Evolutionary conservation across 2,797 vertebrate species (phyloP).

Genomic region (Aphelocoma californica): DNA sequence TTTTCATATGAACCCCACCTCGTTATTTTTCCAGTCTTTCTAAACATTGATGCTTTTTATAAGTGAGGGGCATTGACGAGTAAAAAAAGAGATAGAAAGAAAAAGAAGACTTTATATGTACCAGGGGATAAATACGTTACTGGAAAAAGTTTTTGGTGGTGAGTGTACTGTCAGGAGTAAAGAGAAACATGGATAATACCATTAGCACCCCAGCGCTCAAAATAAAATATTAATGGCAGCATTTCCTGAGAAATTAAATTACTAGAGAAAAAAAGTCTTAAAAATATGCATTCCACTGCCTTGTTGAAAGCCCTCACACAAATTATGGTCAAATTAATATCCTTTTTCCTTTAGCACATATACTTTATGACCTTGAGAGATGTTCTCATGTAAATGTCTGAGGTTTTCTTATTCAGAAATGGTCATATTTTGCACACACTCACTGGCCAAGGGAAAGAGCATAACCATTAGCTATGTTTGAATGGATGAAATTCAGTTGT

Average conservation of each 20-base stretch:
- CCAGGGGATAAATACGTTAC: slow-evolving; percentile 1
- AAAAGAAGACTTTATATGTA: neutral
- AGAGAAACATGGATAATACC: slow-evolving; percentile 23
- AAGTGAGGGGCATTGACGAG: neutral
- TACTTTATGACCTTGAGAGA: slow-evolving; percentile 41
- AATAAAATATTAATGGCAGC: slow-evolving; percentile 60
- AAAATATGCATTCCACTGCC: neutral
- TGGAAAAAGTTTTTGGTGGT: slow-evolving; percentile 7
- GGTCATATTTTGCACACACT: neutral
- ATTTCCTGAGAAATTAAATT: slow-evolving; percentile 60
- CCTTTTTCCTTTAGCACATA: neutral
- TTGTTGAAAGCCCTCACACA: slow-evolving; percentile 20
- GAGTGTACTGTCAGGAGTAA: neutral
- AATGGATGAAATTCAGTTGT: neutral
- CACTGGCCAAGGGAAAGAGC: neutral
- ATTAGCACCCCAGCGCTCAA: slow-evolving; percentile 21
- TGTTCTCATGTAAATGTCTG: neutral
- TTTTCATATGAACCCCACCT: neutral
- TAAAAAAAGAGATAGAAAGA: neutral
- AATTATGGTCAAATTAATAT: slow-evolving; percentile 47
- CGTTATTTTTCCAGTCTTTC: neutral
- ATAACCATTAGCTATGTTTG: neutral
- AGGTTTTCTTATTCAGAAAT: neutral
- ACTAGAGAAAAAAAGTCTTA: neutral
- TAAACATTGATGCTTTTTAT: neutral